A percentile compares a stretch with the other conserved stretches of the same genome.
Evolutionary conservation across 2,797 vertebrate genomes (phyloP).

Genomic region (Oceanodroma leucorhoa): DNA sequence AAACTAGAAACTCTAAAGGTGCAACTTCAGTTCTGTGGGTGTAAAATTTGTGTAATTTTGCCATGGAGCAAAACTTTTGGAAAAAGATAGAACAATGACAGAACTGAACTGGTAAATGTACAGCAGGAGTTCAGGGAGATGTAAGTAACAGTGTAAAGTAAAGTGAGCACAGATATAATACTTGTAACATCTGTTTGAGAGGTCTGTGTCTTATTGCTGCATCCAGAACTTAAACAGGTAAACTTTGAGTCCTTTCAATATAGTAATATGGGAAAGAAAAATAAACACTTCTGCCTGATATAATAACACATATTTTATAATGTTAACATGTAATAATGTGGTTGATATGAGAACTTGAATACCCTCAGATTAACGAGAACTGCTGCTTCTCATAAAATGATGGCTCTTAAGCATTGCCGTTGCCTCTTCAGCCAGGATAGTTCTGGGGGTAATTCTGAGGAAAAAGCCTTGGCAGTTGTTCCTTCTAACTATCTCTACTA

Average conservation of each 20-base stretch:
- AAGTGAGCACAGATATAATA: background rate
- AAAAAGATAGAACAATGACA: background rate
- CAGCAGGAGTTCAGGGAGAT: background rate
- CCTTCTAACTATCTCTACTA: background rate
- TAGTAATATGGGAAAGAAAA: background rate
- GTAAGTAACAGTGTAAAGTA: background rate
- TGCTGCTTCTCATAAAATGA: background rate
- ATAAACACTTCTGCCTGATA: background rate
- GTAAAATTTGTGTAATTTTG: background rate
- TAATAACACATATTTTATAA: background rate
- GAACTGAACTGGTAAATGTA: background rate
- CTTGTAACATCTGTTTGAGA: background rate
- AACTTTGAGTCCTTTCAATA: background rate
- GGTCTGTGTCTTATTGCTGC: background rate
- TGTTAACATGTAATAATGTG: background rate
- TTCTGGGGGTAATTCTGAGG: background rate
- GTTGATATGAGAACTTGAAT: background rate
- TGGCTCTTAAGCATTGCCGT: background rate
- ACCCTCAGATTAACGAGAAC: background rate
- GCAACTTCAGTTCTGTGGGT: background rate
- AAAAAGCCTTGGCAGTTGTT: background rate
- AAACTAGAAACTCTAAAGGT: background rate
- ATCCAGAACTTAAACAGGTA: background rate
- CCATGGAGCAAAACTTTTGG: background rate
- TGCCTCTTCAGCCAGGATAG: background rate